phyloP scores from a whole-genome alignment of 2,797 vertebrate species.

The Nyctibius grandis region DNA sequence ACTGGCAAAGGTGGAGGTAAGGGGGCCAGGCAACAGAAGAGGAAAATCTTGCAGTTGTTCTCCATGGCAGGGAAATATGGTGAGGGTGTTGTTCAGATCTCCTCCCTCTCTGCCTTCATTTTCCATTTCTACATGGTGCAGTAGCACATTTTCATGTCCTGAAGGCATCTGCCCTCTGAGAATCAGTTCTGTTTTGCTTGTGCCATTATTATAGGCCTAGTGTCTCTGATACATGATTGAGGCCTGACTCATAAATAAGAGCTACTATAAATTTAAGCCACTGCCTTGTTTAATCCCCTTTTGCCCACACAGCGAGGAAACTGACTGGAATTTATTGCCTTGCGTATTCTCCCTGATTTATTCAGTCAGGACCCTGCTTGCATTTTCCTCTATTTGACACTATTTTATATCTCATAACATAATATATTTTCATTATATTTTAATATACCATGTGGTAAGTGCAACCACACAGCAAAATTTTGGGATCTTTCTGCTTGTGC shows the following conservation, averaged over 20 bases:
- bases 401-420: slow-evolving; percentile 56
- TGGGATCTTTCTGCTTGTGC: slow-evolving; percentile 10
- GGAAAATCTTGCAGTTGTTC: not conserved
- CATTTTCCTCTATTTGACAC: slow-evolving; percentile 66
- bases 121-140: not conserved
- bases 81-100: not conserved
- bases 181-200: slow-evolving; percentile 52
- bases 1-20: not conserved
- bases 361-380: slow-evolving; percentile 67
- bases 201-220: slow-evolving; percentile 59
- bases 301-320: slow-evolving; percentile 69
- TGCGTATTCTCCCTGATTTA: slow-evolving; percentile 66
- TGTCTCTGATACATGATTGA: slow-evolving; percentile 70
- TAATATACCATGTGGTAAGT: slow-evolving; percentile 37
- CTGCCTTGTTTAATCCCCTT: slow-evolving; percentile 70
- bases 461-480: slow-evolving; percentile 10
- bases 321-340: slow-evolving; percentile 69
- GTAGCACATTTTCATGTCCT: slow-evolving; percentile 40
- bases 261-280: slow-evolving; percentile 69
- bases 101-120: slow-evolving; percentile 1
- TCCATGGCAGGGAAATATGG: not conserved
- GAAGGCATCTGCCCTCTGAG: slow-evolving; percentile 55
- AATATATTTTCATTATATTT: slow-evolving; percentile 69
- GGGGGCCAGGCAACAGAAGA: not conserved
- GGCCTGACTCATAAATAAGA: slow-evolving; percentile 71